Evolutionary conservation across 2,113 vertebrate genomes (phyloP).

Genomic region (Danionella cerebrum): DNA sequence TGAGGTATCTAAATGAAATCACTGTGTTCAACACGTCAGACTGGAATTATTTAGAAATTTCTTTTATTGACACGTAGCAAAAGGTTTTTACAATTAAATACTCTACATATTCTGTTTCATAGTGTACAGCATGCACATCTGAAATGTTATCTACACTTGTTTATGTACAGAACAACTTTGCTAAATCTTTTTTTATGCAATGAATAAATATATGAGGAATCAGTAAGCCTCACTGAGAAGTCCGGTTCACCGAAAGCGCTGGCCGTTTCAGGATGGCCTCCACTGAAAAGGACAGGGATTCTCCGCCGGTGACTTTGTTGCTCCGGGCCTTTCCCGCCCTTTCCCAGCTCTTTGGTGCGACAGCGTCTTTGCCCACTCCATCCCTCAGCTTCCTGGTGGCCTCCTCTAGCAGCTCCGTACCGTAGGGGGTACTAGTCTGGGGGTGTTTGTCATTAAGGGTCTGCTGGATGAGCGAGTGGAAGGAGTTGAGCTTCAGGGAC

Average conservation of each 20-base stretch:
- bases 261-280: constrained; percentile 92
- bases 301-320: constrained; percentile 70
- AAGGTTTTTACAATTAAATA: constrained; percentile 66
- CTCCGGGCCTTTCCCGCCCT: constrained; percentile 72
- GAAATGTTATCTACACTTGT: constrained; percentile 51
- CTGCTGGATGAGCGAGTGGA: constrained; percentile 81
- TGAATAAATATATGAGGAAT: constrained; percentile 39
- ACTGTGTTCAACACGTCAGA: no score
- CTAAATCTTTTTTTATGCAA: no score
- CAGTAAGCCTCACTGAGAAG: constrained; percentile 63
- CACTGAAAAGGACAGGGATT: constrained; percentile 90
- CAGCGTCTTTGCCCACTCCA: constrained; percentile 66
- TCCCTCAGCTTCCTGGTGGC: constrained; percentile 78
- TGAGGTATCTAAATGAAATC: no score
- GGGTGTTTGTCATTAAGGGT: constrained; percentile 68
- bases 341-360: constrained; percentile 66
- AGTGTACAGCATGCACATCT: constrained; percentile 57
- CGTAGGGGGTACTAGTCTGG: constrained; percentile 69
- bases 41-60: no score
- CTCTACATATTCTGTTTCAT: constrained; percentile 50
- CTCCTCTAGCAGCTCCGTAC: constrained; percentile 80
- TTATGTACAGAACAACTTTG: constrained; percentile 9
- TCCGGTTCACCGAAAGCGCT: constrained; percentile 67
- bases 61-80: constrained; percentile 63
- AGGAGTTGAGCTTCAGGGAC: constrained; percentile 75